Conservation (phyloP, 2,797 vertebrate genomes). For the Pseudochaenichthys georgianus region DNA sequence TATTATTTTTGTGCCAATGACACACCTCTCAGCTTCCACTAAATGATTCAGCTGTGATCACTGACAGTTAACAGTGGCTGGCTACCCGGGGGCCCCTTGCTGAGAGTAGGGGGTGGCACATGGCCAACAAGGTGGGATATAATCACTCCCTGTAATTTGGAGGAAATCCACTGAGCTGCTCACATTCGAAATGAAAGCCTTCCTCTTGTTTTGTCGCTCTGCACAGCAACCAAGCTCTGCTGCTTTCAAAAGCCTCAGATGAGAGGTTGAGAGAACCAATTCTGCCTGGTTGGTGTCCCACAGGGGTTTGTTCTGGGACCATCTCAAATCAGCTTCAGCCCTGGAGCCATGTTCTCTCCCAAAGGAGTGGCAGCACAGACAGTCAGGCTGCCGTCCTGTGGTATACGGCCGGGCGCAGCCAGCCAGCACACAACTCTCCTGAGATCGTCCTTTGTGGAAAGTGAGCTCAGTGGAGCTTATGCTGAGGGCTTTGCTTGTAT, state of each 20-base stretch:
- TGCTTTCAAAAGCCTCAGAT: constrained; percentile 71
- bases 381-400: constrained; percentile 75
- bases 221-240: constrained; percentile 61
- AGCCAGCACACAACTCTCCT: constrained; percentile 77
- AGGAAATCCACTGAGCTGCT: constrained; percentile 80
- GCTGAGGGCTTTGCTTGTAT: constrained; percentile 65
- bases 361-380: constrained; percentile 74
- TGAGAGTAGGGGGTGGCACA: constrained; percentile 51
- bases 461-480: constrained; percentile 77
- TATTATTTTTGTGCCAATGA: constrained; percentile 73
- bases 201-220: constrained; percentile 56
- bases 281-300: constrained; percentile 73
- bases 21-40: constrained; percentile 68
- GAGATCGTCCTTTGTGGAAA: constrained; percentile 73
- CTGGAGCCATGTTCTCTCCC: constrained; percentile 83
- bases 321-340: constrained; percentile 80
- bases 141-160: constrained; percentile 83
- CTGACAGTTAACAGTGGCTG: constrained; percentile 73
- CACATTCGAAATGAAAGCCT: constrained; percentile 77
- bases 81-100: constrained; percentile 57
- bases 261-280: constrained; percentile 72
- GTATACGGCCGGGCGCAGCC: constrained; percentile 68
- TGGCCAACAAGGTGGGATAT: constrained; percentile 75
- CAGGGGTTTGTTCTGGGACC: constrained; percentile 76
- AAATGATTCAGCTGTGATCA: constrained; percentile 75